Evolutionary conservation across 2,888 invertebrate genomes (phyloP).

Genomic region (Sminthurides aquaticus): DNA sequence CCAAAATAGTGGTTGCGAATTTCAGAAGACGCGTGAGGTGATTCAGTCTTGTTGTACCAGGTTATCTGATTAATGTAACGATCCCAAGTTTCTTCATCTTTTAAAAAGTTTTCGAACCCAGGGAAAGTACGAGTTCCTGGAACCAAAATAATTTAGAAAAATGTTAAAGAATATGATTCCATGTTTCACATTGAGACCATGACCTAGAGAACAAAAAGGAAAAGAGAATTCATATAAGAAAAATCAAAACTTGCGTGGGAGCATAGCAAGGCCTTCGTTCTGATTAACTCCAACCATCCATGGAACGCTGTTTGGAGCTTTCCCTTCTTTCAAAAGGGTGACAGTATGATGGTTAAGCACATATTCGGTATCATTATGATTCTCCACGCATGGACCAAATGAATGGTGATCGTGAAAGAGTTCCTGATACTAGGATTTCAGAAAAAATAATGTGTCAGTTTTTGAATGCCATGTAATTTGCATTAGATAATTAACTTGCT

Average conservation of each 20-base stretch:
- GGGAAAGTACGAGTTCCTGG: background rate
- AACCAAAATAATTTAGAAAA: background rate
- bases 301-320: background rate
- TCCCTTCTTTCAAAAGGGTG: background rate
- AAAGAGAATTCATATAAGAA: too few species aligned
- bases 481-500: too few species aligned
- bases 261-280: background rate
- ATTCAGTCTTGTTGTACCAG: background rate
- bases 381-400: background rate
- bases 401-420: background rate
- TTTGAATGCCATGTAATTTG: too few species aligned
- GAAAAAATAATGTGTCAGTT: background rate
- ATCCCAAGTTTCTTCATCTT: background rate
- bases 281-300: slow-evolving; percentile 2
- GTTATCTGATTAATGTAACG: background rate
- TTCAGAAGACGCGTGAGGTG: background rate
- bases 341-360: background rate
- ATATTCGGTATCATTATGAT: background rate
- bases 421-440: background rate
- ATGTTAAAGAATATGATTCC: background rate
- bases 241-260: background rate
- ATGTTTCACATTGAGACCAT: too few species aligned
- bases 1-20: slow-evolving; percentile 6
- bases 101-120: background rate
- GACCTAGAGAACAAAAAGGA: too few species aligned